phyloP scores from a whole-genome alignment of 2,113 vertebrate species.

The Ceyx melanurus region DNA sequence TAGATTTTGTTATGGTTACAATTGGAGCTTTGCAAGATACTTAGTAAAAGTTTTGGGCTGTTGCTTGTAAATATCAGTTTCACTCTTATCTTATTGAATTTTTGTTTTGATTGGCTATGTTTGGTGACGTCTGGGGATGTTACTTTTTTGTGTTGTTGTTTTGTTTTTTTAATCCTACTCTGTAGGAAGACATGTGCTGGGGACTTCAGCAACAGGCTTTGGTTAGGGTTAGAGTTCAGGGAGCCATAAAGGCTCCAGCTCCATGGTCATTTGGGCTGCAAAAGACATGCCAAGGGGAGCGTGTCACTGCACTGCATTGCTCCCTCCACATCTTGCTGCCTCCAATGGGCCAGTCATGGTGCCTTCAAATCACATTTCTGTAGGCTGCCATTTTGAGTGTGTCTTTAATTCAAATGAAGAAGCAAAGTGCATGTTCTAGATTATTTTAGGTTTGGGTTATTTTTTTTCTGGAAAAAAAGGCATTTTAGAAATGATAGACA shows the following conservation, averaged over 20 bases:
- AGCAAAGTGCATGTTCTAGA: not conserved
- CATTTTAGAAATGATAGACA: not conserved
- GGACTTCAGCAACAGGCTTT: too few relatives aligned
- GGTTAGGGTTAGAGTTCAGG: too few relatives aligned
- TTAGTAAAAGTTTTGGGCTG: not conserved
- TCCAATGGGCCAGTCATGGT: too few relatives aligned
- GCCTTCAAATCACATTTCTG: not conserved
- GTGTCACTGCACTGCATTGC: too few relatives aligned
- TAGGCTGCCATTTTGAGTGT: not conserved
- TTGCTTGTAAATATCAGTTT: not conserved
- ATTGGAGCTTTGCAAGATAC: not conserved
- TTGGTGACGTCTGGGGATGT: not conserved
- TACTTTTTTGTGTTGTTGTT: not conserved
- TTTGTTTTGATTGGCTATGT: not conserved
- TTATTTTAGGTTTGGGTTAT: not conserved
- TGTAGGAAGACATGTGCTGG: not conserved
- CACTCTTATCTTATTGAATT: not conserved
- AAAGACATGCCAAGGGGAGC: too few relatives aligned
- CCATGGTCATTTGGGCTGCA: too few relatives aligned
- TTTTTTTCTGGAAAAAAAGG: too few relatives aligned
- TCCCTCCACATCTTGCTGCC: too few relatives aligned
- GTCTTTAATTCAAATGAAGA: not conserved
- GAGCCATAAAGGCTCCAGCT: not conserved
- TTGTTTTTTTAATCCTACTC: fast-evolving
- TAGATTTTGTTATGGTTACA: not conserved